Base-by-base conservation (phyloP, 2,797 vertebrate species). In the Synanceia verrucosa region DNA sequence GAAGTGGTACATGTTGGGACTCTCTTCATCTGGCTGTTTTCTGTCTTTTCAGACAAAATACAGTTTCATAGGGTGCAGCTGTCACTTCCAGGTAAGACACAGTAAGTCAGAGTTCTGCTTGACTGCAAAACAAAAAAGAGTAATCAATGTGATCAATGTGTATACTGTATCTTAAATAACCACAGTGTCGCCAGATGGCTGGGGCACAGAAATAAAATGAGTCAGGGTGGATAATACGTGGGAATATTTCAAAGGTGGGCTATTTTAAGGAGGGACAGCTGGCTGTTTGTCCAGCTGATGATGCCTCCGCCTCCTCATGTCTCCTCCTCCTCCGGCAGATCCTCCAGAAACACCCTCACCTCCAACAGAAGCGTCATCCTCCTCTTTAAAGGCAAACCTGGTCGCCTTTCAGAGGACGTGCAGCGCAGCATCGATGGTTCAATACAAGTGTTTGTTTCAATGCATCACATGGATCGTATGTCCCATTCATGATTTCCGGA, bases 401-500 rank as follows among this genome's bases (percentile, higher is more conserved):
- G n/a, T 37, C 8, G 14, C 4, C 29, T 3, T 13, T 12, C 8
- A 9, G 5, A 37, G 4, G 23, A 41, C 19, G 1, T 4, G 14
- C 4, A 57, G 33, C 5, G 1, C 5, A 43, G 16, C 6, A 18
- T 23, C 24, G 9, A n/a, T 9, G 9, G 26, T 44, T 58, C 1
- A 2, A 53, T 36, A 26, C 24, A 14, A 24, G 28, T 72, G 29
- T 1, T 2, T 7, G 11, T 50, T 0, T 41, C 5, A 2, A 10
- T 3, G 13, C 57, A 5, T n/a, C 44, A 26, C 36, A 36, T 21
- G 56, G 31, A 33, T 52, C 14, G 41, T 39, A 43, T 34, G 36
- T 55, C 11, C 31, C 37, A 19, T 66, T 73, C 47, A 47, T 59
- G 39, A 70, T 70, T 56, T 73, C 60, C 26, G 53, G 62, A 69